phyloP scores from a whole-genome alignment of 1,140 invertebrate species.

The Calliopsis andreniformis region DNA sequence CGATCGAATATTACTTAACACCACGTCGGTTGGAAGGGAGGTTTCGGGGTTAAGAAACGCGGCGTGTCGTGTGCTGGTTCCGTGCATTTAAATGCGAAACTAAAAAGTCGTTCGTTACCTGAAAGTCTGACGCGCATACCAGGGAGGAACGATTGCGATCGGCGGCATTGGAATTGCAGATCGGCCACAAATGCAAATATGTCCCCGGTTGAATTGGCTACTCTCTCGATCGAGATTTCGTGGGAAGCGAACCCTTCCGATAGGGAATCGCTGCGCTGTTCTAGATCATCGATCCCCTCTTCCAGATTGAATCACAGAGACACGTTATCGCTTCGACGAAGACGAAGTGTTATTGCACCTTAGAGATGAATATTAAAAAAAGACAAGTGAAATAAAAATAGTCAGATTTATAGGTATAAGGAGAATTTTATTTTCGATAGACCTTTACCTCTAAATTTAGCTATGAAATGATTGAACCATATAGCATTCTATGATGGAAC shows the following conservation, averaged over 20 bases:
- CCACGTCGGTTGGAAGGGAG: not conserved
- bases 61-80: slow-evolving; percentile 13
- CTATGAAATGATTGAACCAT: too few relatives aligned
- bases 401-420: too few relatives aligned
- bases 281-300: not conserved
- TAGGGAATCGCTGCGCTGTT: not conserved
- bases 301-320: too few relatives aligned
- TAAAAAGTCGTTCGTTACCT: slow-evolving; percentile 35
- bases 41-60: slow-evolving; percentile 37
- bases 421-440: too few relatives aligned
- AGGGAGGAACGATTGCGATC: slow-evolving; percentile 34
- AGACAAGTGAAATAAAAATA: too few relatives aligned
- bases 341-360: too few relatives aligned
- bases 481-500: too few relatives aligned
- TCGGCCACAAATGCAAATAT: slow-evolving; percentile 40
- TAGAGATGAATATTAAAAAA: too few relatives aligned
- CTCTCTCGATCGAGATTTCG: not conserved
- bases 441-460: too few relatives aligned
- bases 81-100: slow-evolving; percentile 41
- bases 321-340: too few relatives aligned
- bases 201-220: not conserved
- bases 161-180: slow-evolving; percentile 53
- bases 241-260: not conserved
- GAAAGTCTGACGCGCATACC: slow-evolving; percentile 23
- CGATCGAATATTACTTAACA: slow-evolving; percentile 7